Evolutionary conservation across 1,140 invertebrate species (phyloP).

Genomic region (Trichoplusia ni): DNA sequence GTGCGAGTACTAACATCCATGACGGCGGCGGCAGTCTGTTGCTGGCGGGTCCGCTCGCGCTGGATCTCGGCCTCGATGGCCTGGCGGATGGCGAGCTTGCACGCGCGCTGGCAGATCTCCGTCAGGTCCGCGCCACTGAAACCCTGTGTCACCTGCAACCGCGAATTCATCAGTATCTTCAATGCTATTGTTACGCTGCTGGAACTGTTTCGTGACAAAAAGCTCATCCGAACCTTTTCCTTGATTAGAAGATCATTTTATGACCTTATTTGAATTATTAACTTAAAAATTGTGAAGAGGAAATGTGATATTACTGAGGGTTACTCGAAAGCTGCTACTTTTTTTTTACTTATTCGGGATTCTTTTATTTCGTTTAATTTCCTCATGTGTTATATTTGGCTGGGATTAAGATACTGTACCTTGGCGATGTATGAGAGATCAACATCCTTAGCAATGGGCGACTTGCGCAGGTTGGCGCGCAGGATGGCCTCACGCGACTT

Average conservation of each 20-base stretch:
- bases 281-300: no score
- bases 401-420: no score
- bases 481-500: constrained; percentile 98
- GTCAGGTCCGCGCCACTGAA: constrained; percentile 99
- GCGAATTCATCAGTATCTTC: neutral
- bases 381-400: no score
- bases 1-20: constrained; percentile 91
- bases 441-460: constrained; percentile 97
- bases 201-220: no score
- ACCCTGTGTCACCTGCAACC: constrained; percentile 83
- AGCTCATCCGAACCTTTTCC: no score
- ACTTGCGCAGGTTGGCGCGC: constrained; percentile 97
- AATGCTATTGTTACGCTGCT: no score
- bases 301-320: no score
- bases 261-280: no score
- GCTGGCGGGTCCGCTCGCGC: constrained; percentile 90
- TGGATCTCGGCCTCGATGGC: constrained; percentile 98
- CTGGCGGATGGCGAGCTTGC: constrained; percentile 99
- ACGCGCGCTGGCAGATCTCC: constrained; percentile 99
- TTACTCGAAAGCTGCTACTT: no score
- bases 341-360: no score
- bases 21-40: constrained; percentile 86
- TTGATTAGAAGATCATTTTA: no score
- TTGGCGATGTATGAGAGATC: constrained; percentile 97
- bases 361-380: no score